Evolutionary conservation across 1,140 invertebrate species (phyloP), one percentile per base, ranked within the genome.

Genomic region (Anastrepha obliqua): DNA sequence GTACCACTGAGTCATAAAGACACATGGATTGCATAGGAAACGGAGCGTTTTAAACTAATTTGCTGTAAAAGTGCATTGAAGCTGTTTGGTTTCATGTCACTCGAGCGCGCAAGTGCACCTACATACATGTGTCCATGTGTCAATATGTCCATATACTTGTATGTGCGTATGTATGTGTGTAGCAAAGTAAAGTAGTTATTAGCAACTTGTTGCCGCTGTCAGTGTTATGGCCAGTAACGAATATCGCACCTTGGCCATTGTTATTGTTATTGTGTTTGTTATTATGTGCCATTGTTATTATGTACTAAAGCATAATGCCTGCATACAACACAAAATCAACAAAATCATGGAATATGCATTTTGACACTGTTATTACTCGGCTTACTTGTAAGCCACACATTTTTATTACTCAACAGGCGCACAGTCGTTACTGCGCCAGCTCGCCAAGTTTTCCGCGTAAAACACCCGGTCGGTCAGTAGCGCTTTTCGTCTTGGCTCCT

Each of bases 231-330:
- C 8, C 74, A 13, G 13, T 20, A 8, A 55, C 11, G 51, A 55
- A 55, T 58, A 17, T 81, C 20, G 74, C 20, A 81, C 5, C 47
- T 81, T 81, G 74, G 47, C 47, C 42, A 55, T 20, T 51, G 74
- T 51, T 55, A 81, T 81, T 81, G 74, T 81, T 74, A 74, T 74
- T 74, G 29, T 29, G 29, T 29, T 29, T 55, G 51, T 74, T 74
- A 47, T 74, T 74, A 74, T 74, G 51, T 74, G 42, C 47, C 44
- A 55, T 81, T 81, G 74, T 55, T 74, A 74, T 74, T 74, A 74
- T 74, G 42, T 51, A 67, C 44, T 47, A 74, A 74, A 74, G 44
- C 70, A 74, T 74, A 74, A 74, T 74, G 44, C 70, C 70, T 44
- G 5, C n/a, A 62, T 62, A n/a, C 58, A 29, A 29, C 51, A 55